Conservation (phyloP, 1,140 invertebrate genomes). For the Eumaeus atala region DNA sequence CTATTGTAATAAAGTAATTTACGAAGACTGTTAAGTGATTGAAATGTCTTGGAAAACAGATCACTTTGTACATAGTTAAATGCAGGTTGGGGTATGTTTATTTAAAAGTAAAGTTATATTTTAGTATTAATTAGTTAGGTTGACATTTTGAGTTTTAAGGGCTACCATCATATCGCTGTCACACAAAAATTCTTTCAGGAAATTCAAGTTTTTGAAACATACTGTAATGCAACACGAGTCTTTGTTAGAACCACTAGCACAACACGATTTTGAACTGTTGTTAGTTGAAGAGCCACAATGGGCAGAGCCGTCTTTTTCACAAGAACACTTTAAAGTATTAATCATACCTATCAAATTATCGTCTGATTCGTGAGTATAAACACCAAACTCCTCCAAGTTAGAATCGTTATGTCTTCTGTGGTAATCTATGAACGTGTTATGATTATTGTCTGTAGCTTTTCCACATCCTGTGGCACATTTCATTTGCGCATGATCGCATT, state of each 20-base stretch:
- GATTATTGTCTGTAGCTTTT: conserved; percentile 49
- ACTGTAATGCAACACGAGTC: conserved; percentile 62
- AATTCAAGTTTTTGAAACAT: conserved; percentile 59
- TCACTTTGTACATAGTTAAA: conserved; percentile 53
- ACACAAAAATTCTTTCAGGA: conserved; percentile 53
- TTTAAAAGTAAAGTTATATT: conserved; percentile 27
- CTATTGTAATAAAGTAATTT: too few relatives aligned
- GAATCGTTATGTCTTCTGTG: conserved; percentile 60
- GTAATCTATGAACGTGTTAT: conserved; percentile 65
- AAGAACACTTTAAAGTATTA: conserved; percentile 46
- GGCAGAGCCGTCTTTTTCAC: conserved; percentile 22
- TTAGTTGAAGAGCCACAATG: conserved; percentile 29
- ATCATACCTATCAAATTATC: conserved; percentile 34
- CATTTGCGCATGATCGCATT: conserved; percentile 66
- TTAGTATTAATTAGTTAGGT: conserved; percentile 44
- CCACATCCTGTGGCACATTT: conserved; percentile 64
- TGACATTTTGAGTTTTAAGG: conserved; percentile 48
- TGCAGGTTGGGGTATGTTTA: conserved; percentile 38
- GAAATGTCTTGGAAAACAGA: too few relatives aligned
- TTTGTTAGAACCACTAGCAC: conserved; percentile 6
- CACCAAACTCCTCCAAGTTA: conserved; percentile 65
- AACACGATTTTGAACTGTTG: conserved; percentile 11
- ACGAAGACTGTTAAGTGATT: too few relatives aligned
- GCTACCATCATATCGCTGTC: conserved; percentile 48
- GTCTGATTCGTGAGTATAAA: conserved; percentile 56